These are phyloP conservation scores for Sarcophaga caerulescens DNA, from an alignment of 2,888 invertebrate species.

Conservation along the genomic window DNA sequence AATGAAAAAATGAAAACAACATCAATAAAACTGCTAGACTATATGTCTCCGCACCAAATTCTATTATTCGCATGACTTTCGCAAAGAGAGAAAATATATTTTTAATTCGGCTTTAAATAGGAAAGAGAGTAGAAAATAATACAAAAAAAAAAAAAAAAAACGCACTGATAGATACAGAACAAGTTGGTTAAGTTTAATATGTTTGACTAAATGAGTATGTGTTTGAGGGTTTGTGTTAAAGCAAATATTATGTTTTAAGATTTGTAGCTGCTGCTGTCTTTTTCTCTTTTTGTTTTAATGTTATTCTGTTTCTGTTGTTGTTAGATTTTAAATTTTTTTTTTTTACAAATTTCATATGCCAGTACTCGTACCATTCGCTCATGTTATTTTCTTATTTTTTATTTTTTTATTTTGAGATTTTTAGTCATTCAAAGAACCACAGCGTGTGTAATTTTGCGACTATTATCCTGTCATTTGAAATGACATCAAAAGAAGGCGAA, in stretches of 20 bases:
- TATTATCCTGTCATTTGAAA: conserved; percentile 56
- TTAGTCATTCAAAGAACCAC: conserved; percentile 27
- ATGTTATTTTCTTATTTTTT: neutral
- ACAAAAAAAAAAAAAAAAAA: too few relatives aligned
- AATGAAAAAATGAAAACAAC: neutral
- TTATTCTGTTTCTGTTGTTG: conserved; percentile 1
- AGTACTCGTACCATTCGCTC: neutral
- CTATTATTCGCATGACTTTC: neutral
- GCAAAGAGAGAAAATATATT: neutral
- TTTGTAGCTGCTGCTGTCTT: conserved; percentile 15
- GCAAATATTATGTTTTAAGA: conserved; percentile 40
- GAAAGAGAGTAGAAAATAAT: neutral
- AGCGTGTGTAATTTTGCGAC: conserved; percentile 53
- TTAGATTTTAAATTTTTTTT: too few relatives aligned
- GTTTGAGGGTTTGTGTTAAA: conserved; percentile 4
- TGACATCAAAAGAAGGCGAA: conserved; percentile 50
- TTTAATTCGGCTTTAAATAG: neutral
- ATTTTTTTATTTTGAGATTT: conserved; percentile 6
- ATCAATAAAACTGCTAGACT: conserved; percentile 49
- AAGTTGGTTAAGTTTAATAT: conserved; percentile 30
- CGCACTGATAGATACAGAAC: neutral
- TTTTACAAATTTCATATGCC: neutral
- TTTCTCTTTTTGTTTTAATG: conserved; percentile 15
- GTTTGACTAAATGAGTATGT: neutral
- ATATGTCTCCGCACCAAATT: conserved; percentile 40